phyloP scores from a whole-genome alignment of 1,140 invertebrate genomes.

The Diorhabda elongata region DNA sequence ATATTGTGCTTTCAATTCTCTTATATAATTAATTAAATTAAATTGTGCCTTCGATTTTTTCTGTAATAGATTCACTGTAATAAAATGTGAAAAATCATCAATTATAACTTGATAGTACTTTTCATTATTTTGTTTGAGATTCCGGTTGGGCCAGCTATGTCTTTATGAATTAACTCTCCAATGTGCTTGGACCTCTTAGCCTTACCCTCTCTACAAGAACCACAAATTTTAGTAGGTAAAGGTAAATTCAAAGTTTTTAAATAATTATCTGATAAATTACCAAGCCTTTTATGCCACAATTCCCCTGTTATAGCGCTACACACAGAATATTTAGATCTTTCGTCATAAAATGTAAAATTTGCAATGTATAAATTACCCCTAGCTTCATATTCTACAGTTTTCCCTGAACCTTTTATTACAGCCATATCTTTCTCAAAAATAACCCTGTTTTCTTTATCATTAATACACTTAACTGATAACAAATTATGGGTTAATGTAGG shows the following conservation, averaged over 20 bases:
- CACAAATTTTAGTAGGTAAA: too few species aligned
- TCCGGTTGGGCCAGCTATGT: neutral
- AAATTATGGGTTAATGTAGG: neutral
- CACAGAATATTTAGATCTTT: neutral
- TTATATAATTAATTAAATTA: neutral
- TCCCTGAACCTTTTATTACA: too few species aligned
- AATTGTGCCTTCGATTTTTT: neutral
- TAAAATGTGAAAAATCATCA: conserved; percentile 1
- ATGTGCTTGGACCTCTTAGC: neutral
- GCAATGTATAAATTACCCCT: neutral
- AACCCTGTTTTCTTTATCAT: neutral
- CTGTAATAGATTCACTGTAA: neutral
- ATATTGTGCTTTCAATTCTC: neutral
- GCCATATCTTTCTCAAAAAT: too few species aligned
- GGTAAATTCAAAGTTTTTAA: too few species aligned
- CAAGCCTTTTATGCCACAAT: neutral
- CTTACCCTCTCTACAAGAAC: neutral
- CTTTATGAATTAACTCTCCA: neutral
- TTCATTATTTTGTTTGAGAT: neutral
- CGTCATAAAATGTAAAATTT: neutral
- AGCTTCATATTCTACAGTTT: too few species aligned
- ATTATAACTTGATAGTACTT: conserved; percentile 7
- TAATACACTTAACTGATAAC: neutral
- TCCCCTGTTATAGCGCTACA: too few species aligned
- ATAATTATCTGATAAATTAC: too few species aligned